phyloP scores from a whole-genome alignment of 2,888 invertebrate species.

The Drosophila limbata region DNA sequence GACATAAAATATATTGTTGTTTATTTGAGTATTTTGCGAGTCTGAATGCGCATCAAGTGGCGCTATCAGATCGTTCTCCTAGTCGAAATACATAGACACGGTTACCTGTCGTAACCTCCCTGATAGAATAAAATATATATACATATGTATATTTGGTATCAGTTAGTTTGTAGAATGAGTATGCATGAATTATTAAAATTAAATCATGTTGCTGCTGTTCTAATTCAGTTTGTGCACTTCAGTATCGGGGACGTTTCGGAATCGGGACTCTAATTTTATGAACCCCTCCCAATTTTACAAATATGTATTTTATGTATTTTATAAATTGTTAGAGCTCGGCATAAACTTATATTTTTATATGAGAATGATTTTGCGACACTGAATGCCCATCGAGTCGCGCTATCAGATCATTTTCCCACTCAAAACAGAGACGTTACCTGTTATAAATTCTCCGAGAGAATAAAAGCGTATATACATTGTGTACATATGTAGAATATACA shows the following conservation, averaged over 20 bases:
- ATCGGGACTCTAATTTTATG: not conserved
- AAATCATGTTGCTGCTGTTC: slow-evolving; percentile 2
- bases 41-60: not conserved
- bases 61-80: slow-evolving; percentile 17
- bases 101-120: not conserved
- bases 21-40: too few species aligned
- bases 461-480: not conserved
- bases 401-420: not conserved
- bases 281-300: too few species aligned
- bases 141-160: not conserved
- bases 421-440: not conserved
- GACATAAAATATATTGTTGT: not conserved
- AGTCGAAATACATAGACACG: not conserved
- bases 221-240: slow-evolving; percentile 16
- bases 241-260: not conserved
- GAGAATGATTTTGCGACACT: not conserved
- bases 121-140: not conserved
- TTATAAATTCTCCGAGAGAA: not conserved
- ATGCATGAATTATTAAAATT: not conserved
- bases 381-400: not conserved
- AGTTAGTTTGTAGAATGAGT: not conserved
- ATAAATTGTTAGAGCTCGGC: not conserved
- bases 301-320: not conserved
- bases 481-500: not conserved
- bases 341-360: not conserved